phyloP scores from a whole-genome alignment of 2,888 invertebrate species.

The Drosophila lutescens region DNA sequence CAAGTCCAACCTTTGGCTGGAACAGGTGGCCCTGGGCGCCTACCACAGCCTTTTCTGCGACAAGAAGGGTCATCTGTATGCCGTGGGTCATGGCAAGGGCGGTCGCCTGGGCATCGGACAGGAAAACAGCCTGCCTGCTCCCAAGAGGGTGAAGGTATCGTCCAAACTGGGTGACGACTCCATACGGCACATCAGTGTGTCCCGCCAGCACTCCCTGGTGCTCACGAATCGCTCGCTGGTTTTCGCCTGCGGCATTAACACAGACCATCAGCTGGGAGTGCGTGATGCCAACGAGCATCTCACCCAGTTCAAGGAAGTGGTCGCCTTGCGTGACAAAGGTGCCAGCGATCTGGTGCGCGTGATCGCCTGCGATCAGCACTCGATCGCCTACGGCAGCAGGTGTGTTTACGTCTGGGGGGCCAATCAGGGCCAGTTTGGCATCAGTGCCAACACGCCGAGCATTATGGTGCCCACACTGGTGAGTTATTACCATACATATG shows the following conservation, averaged over 20 bases:
- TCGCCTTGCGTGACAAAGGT: slow-evolving; percentile 82
- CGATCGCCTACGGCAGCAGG: slow-evolving; percentile 87
- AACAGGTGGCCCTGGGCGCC: slow-evolving; percentile 85
- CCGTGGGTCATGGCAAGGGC: slow-evolving; percentile 92
- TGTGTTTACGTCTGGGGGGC: slow-evolving; percentile 91
- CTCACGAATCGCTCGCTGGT: slow-evolving; percentile 81
- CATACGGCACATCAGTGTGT: slow-evolving; percentile 81
- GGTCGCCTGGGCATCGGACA: slow-evolving; percentile 88
- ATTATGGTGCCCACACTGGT: slow-evolving; percentile 77
- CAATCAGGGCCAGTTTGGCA: slow-evolving; percentile 92
- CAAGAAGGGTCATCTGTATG: slow-evolving; percentile 86
- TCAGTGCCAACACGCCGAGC: slow-evolving; percentile 58
- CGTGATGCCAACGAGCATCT: slow-evolving; percentile 85
- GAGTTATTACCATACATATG: slow-evolving; percentile 16
- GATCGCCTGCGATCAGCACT: slow-evolving; percentile 89
- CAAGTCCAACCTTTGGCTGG: slow-evolving; percentile 86
- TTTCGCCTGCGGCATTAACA: slow-evolving; percentile 88
- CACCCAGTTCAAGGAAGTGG: slow-evolving; percentile 80
- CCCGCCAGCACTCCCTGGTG: slow-evolving; percentile 82
- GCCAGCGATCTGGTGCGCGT: slow-evolving; percentile 85
- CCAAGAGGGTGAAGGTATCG: slow-evolving; percentile 80
- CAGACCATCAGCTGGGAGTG: slow-evolving; percentile 87
- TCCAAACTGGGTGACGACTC: slow-evolving; percentile 75
- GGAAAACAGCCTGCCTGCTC: slow-evolving; percentile 85
- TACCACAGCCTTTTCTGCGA: slow-evolving; percentile 83